These are phyloP conservation scores for Apodemus sylvaticus DNA, from an alignment of 2,113 vertebrate genomes.

Conservation along the genomic window DNA sequence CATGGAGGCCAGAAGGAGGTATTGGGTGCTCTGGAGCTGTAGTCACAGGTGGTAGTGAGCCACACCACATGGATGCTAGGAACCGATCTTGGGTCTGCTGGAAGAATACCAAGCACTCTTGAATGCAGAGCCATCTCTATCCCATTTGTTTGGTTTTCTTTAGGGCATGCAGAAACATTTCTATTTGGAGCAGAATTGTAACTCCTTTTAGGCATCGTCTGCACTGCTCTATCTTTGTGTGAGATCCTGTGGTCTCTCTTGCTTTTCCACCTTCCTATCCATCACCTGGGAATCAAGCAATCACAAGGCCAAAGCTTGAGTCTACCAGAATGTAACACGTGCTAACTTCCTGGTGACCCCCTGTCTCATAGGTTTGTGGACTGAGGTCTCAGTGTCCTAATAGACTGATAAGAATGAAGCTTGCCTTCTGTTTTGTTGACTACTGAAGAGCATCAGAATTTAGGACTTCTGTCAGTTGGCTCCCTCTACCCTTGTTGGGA, in stretches of 20 bases:
- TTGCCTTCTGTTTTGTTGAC: not conserved
- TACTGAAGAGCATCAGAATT: not conserved
- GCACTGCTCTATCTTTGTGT: not conserved
- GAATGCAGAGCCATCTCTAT: not conserved
- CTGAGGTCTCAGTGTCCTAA: not conserved
- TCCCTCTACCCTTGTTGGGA: not conserved
- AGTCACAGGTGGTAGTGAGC: not conserved
- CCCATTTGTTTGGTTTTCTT: not conserved
- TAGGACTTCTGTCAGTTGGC: not conserved
- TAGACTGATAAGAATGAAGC: not conserved
- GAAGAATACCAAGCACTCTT: no score
- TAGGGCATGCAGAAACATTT: not conserved
- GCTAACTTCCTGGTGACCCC: not conserved
- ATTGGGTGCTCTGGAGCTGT: not conserved
- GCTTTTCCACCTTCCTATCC: not conserved
- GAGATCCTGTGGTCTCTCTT: not conserved
- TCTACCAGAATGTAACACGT: not conserved
- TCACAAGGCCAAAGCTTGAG: not conserved
- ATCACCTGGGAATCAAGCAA: not conserved
- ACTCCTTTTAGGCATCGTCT: not conserved
- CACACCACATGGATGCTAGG: not conserved
- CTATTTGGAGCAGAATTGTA: not conserved
- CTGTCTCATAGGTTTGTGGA: not conserved
- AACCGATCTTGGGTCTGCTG: not conserved
- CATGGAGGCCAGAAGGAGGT: not conserved